Evolutionary conservation across 2,113 vertebrate genomes (phyloP).

Genomic region (Pogona vitticeps): DNA sequence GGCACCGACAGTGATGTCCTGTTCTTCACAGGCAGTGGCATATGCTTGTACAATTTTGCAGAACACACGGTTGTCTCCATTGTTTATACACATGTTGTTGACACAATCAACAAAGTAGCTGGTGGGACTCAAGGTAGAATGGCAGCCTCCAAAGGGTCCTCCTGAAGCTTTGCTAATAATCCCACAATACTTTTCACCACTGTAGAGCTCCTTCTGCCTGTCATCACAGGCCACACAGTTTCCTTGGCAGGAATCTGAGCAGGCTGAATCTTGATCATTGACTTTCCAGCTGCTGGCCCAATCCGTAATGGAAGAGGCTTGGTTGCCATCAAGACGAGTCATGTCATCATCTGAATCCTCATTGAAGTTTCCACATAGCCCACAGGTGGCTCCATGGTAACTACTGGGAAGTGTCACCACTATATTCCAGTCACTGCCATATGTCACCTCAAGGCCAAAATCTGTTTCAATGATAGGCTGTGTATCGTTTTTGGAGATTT

Average conservation of each 20-base stretch:
- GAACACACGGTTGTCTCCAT: conserved; percentile 67
- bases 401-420: conserved; percentile 56
- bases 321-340: conserved; percentile 50
- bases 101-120: conserved; percentile 72
- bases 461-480: conserved; percentile 51
- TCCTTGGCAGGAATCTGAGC: conserved; percentile 66
- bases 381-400: conserved; percentile 59
- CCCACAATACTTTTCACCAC: conserved; percentile 64
- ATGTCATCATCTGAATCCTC: conserved; percentile 62
- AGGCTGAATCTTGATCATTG: conserved; percentile 54
- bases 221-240: conserved; percentile 66
- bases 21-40: conserved; percentile 59
- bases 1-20: conserved; percentile 62
- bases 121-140: conserved; percentile 64
- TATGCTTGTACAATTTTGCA: conserved; percentile 75
- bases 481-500: conserved; percentile 43
- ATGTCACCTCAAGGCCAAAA: conserved; percentile 61
- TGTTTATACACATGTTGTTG: conserved; percentile 71
- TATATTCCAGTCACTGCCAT: conserved; percentile 53
- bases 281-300: conserved; percentile 77
- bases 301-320: conserved; percentile 55
- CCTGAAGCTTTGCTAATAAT: conserved; percentile 44
- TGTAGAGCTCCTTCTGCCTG: conserved; percentile 52
- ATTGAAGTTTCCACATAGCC: conserved; percentile 71
- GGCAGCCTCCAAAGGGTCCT: conserved; percentile 62